These are phyloP conservation scores for Myotis lucifugus DNA, from an alignment of 2,113 vertebrate species.

Conservation along the genomic window DNA sequence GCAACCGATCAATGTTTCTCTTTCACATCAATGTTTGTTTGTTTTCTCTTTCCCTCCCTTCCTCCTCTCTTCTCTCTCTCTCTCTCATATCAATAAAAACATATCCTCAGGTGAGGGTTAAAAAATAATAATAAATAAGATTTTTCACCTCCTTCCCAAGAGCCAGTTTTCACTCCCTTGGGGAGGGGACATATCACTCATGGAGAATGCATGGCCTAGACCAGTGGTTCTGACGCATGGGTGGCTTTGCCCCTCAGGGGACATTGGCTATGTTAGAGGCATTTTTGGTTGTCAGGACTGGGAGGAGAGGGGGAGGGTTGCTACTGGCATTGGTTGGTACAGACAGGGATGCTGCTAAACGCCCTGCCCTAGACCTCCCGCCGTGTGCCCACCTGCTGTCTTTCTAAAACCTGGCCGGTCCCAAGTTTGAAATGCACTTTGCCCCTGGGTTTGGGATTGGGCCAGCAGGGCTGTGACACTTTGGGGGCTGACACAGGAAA, in stretches of 20 bases:
- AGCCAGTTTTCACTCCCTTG: neutral
- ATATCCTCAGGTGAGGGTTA: neutral
- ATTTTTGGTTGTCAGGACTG: neutral
- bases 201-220: neutral
- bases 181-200: no score
- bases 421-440: neutral
- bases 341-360: neutral
- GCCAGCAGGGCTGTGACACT: neutral
- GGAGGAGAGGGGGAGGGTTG: neutral
- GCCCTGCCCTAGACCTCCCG: neutral
- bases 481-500: neutral
- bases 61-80: neutral
- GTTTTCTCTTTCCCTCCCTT: neutral
- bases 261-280: neutral
- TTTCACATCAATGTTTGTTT: neutral
- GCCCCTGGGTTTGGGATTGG: neutral
- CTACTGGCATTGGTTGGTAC: no score
- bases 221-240: neutral
- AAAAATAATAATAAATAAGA: neutral
- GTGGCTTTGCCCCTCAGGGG: neutral
- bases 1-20: neutral
- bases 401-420: neutral
- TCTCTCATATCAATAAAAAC: neutral
- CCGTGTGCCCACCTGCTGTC: neutral
- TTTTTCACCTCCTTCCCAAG: neutral